Base-by-base conservation (phyloP, 1,140 invertebrate genomes). In the Drosophila pruinosa region DNA sequence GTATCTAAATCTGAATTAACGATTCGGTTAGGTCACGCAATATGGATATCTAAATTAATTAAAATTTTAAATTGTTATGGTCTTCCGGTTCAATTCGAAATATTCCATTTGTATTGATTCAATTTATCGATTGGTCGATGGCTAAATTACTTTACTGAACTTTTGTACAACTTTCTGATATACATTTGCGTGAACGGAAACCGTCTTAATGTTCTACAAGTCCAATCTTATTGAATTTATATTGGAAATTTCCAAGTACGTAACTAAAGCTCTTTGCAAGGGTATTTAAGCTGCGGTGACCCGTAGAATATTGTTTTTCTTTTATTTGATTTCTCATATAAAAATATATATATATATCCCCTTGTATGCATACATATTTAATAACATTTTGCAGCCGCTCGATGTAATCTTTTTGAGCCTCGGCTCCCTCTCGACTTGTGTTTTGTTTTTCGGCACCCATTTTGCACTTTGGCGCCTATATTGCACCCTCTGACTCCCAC, bases 321-420 rank as follows among this genome's bases (percentile, higher is more conserved):
- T 19, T 62, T 26, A n/a, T 47, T 62, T 53, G 6, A 36, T 19
- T 58, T 53, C 4, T 57, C 10, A 41, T 65, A 56, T 62, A 2
- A 14, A 17, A 12, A 36, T n/a, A 15, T 14, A 58, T 22, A 14
- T 45, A 19, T 17, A 45, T 53, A 57, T 48, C 31, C 65, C 58
- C 38, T 64, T 71, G 72, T 67, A 61, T 78, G 76, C 72, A 63
- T 85, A 80, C 76, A 85, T 86, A 86, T 86, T 88, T 88, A 78
- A 81, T 81, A 86, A 75, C 50, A 61, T 88, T 86, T 54, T 74
- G 61, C 82, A 72, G 68, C 83, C 72, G 74, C 64, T 85, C 76
- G 61, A 50, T 81, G 82, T 88, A 56, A 58, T 70, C 69, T 80
- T 76, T 83, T 85, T 74, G 64, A 65, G 43, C 56, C 54, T 22